Base-by-base conservation (phyloP, 2,888 invertebrate species). In the Elgonia sp. region DNA sequence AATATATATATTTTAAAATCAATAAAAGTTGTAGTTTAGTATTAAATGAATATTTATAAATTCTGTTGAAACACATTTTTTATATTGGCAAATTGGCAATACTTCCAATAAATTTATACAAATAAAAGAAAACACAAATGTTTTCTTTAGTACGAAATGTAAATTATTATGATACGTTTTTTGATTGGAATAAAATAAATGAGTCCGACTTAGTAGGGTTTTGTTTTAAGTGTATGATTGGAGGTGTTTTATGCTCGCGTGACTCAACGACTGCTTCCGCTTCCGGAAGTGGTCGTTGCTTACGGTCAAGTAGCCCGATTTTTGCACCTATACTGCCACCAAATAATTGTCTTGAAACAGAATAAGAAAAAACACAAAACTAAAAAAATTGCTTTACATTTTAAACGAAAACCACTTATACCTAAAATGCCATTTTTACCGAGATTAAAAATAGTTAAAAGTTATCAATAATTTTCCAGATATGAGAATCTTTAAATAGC, bases 181-280 rank as follows among this genome's bases (percentile, higher is more conserved):
- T 83, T 75, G 75, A 83, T 83, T 75, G 75, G 63, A 67, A 83
- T 60, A 75, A 83, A 75, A 73, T 76, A 76, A 83, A 83, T 76
- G 69, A 76, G 69, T 57, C 12, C 60, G 53, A 76, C 37, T 76
- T 62, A 63, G 63, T 40, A 29, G 69, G 55, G 73, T 70, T 73
- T 73, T 84, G 55, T 75, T 73, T 75, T 73, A 83, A 89, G 81
- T 83, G 81, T 83, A 84, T 86, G 86, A 87, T 86, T 85, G 93
- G 92, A 92, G 92, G 93, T 94, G 94, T 93, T 94, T 94, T 94
- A 94, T 94, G 93, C 92, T 94, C 93, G 94, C 94, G 94, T 94
- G 94, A 94, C 93, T 91, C 93, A 92, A 92, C 92, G 92, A 93
- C 93, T 92, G 93, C 92, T 93, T 94, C 94, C 94, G 94, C 93